These are phyloP conservation scores for Crotalus horridus DNA, from an alignment of 2,113 vertebrate genomes.

Conservation along the genomic window DNA sequence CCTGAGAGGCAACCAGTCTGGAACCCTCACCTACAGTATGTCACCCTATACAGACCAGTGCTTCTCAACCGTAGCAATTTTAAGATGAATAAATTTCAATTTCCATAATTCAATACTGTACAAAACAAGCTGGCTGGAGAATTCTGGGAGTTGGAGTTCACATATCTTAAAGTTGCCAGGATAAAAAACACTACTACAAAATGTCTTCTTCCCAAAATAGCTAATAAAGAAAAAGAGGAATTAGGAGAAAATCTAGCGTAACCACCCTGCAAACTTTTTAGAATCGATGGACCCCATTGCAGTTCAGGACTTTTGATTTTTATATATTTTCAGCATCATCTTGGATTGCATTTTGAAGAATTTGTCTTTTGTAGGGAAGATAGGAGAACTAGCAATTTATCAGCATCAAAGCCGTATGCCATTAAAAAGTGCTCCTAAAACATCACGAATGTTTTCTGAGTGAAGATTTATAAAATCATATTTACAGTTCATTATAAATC, in stretches of 20 bases:
- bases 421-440: conserved; percentile 7
- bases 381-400: not conserved
- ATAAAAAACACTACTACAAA: not conserved
- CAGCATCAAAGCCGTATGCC: not conserved
- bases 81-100: not conserved
- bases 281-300: not conserved
- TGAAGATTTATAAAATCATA: conserved; percentile 45
- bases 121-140: not conserved
- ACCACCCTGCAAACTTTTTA: not conserved
- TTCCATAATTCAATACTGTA: not conserved
- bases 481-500: conserved; percentile 61
- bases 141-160: not conserved
- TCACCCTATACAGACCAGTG: not conserved
- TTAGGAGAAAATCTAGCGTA: not conserved
- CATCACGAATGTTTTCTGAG: conserved; percentile 31
- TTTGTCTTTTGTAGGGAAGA: not conserved
- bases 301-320: not conserved
- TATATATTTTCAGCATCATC: not conserved
- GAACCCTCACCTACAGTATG: not conserved
- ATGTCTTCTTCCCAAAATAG: not conserved
- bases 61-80: not conserved
- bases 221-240: not conserved
- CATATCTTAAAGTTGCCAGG: not conserved
- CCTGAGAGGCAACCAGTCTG: not conserved
- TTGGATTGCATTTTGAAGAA: not conserved